Base-by-base conservation (phyloP, 2,113 vertebrate genomes). In the Halcyon senegalensis region DNA sequence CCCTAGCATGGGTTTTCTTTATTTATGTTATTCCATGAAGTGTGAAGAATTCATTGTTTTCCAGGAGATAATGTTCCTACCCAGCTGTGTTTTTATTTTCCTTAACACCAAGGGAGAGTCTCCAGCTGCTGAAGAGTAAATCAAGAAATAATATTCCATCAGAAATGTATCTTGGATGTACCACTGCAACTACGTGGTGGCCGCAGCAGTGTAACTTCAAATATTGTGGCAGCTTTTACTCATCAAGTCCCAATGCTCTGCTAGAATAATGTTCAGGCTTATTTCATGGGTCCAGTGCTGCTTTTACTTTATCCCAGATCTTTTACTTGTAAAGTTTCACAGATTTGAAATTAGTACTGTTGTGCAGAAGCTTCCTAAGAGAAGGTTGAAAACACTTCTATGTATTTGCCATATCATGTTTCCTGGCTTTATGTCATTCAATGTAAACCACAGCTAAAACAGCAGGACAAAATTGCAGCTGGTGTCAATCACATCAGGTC, bases 1-100 rank as follows among this genome's bases (percentile, higher is more conserved):
- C 33, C 11, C 24, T 56, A 17, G 55, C 43, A 44, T 39, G 46
- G n/a, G 20, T 91, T 74, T 77, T 74, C 72, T 88, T 90, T 93
- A 69, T 87, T 93, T 87, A 88, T 77, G 56, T 81, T 94, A 90
- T 86, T 93, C 68, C 68, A 44, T 35, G 68, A 95, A 96, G 69
- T 94, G 90, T 96, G 90, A 96, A 96, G 80, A 92, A 92, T 89
- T 81, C 58, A 75, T 89, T 95, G 80, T 84, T 94, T 96, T 91
- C 77, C 60, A 82, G 64, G 56, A 87, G 66, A 94, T 94, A 30
- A 62, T 93, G 63, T 90, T 96, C 44, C 69, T 91, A 92, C 56
- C 83, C 86, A 92, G 83, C 68, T 95, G 89, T 48, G 62, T n/a
- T 95, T 94, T 95, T 82, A 84, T 84, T 97, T 96, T 76, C 83